Base-by-base conservation (phyloP, 2,888 invertebrate species). In the Balanococcus diminutus region DNA sequence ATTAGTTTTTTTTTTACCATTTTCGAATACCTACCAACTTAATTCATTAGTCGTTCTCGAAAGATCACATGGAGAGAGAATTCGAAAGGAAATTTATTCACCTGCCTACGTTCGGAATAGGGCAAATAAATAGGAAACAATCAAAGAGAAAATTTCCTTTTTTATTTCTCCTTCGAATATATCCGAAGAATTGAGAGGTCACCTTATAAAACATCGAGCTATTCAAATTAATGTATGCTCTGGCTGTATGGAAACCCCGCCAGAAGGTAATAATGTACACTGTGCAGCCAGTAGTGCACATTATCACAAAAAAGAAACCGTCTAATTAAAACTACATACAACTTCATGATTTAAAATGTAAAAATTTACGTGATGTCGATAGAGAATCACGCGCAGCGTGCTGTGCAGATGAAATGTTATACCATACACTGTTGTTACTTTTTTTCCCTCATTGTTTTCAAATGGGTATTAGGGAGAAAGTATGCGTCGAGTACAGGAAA, bases 321-420 rank as follows among this genome's bases (percentile, higher is more conserved):
- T 72, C 72, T 72, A 72, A 72, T 72, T 72, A 72, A 72, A 31
- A 72, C 56, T 56, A 72, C 31, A 72, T 56, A 72, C 31, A 72
- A 72, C 72, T 31, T 72, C 72, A 72, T 72, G 72, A 72, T 72
- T 72, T 72, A 31, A 72, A 72, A 72, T 72, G 31, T 32, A 72
- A 72, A 72, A 72, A 72, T 72, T 31, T 72, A 72, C 72, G 72
- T 32, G 31, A 72, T 72, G 72, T 56, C 56, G n/a, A 72, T 72
- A 72, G 31, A 32, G 31, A 32, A 72, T 72, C 72, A 72, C 72
- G 72, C 28, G 72, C 72, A 19, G 72, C 72, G 72, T 72, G 72
- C 72, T 72, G 31, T 31, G 28, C 72, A 32, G 31, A 72, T 72
- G 31, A 72, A 72, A 72, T 72, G 72, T 72, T 72, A 72, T 32